phyloP scores from a whole-genome alignment of 2,888 invertebrate genomes.

The Dorcus hopei region DNA sequence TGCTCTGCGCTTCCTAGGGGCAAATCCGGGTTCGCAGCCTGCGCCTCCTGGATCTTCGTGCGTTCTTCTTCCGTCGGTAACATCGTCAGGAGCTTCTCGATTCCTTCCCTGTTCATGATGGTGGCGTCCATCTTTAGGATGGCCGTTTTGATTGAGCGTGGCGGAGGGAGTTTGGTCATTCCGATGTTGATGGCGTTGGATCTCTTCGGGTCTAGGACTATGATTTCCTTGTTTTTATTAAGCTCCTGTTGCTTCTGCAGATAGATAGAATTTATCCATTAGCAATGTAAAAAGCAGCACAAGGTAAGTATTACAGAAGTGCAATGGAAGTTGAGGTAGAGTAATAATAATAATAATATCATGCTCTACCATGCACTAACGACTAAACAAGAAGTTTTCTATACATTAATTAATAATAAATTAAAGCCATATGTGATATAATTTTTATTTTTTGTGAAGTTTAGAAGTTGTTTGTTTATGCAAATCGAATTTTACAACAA shows the following conservation, averaged over 20 bases:
- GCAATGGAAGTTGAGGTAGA: conserved; percentile 7
- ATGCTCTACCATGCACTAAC: conserved; percentile 12
- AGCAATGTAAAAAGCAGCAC: background rate
- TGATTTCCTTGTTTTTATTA: conserved; percentile 85
- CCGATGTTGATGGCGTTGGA: conserved; percentile 99
- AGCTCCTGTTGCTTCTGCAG: conserved; percentile 75
- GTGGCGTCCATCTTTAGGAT: conserved; percentile 99
- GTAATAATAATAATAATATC: conserved; percentile 1
- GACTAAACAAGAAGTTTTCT: background rate
- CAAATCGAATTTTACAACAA: too few relatives aligned
- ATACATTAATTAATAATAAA: background rate
- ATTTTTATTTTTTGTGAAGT: too few relatives aligned
- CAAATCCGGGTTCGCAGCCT: conserved; percentile 84
- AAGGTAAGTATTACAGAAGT: conserved; percentile 1
- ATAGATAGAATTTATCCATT: conserved; percentile 1
- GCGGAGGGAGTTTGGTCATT: conserved; percentile 97
- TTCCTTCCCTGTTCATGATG: conserved; percentile 96
- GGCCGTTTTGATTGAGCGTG: conserved; percentile 97
- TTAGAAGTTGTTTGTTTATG: too few relatives aligned
- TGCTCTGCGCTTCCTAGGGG: conserved; percentile 96
- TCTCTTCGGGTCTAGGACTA: conserved; percentile 93
- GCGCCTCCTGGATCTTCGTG: conserved; percentile 94
- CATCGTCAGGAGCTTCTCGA: conserved; percentile 97
- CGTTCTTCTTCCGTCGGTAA: conserved; percentile 90
- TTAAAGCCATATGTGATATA: background rate